Percentiles rank a stretch among this genome's conserved stretches.
Evolutionary conservation across 2,113 vertebrate genomes (phyloP).

Genomic region (Verasper variegatus): DNA sequence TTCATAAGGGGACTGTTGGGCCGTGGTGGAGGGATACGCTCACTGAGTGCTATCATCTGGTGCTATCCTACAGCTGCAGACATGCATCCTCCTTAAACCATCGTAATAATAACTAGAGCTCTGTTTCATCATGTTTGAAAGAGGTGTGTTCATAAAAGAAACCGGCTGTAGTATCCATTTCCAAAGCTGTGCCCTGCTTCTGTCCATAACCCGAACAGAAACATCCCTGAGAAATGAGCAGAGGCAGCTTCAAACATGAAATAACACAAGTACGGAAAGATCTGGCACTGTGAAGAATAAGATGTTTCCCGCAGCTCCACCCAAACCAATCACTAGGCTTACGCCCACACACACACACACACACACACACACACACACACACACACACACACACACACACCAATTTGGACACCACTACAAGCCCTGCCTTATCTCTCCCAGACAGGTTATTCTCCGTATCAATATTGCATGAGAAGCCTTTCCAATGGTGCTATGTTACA

Average conservation of each 20-base stretch:
- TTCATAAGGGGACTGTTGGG: too few relatives aligned
- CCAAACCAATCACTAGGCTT: slow-evolving; percentile 16
- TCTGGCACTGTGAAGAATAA: neutral
- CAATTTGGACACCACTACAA: slow-evolving; percentile 27
- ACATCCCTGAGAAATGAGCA: slow-evolving; percentile 2
- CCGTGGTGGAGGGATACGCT: too few relatives aligned
- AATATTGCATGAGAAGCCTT: slow-evolving; percentile 50
- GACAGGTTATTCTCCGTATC: slow-evolving; percentile 52
- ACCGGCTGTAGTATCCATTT: too few relatives aligned
- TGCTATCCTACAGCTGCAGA: too few relatives aligned
- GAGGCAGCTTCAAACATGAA: slow-evolving; percentile 6
- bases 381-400: slow-evolving; percentile 16
- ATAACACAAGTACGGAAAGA: slow-evolving; percentile 33
- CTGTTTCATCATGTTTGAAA: too few relatives aligned
- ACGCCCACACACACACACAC: slow-evolving; percentile 12
- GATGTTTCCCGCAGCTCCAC: neutral
- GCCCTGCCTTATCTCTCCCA: slow-evolving; percentile 48
- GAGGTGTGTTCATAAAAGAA: too few relatives aligned
- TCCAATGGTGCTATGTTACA: slow-evolving; percentile 34
- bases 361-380: slow-evolving; percentile 17
- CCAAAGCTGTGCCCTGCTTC: slow-evolving; percentile 1
- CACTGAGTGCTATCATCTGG: too few relatives aligned
- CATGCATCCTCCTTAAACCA: too few relatives aligned
- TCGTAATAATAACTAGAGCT: too few relatives aligned
- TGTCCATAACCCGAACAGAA: too few relatives aligned